Base-by-base conservation (phyloP, 2,113 vertebrate species). In the Ophthalmolycus amberensis region DNA sequence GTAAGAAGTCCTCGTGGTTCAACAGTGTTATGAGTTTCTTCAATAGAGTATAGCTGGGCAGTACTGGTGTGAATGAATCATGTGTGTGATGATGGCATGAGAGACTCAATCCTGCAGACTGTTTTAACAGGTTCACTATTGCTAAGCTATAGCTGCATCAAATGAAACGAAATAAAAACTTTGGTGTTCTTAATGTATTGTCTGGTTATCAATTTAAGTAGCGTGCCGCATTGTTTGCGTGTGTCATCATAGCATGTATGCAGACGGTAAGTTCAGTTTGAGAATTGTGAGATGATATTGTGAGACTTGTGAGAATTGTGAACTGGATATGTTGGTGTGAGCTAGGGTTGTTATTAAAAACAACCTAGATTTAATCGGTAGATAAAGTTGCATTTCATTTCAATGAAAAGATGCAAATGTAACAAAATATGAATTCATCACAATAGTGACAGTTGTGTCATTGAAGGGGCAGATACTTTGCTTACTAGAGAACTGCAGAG, bases 141-240 rank as follows among this genome's bases (percentile, higher is more conserved):
- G 79, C 68, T 58, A 75, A 81, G 50, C 56, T 92, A 83, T 84
- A 89, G 72, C 82, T 86, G 77, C 84, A 84, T 89, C 80, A 71
- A 69, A 80, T 42, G 59, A 77, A 71, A 84, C 29, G 81, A 71
- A 90, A 90, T 89, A 90, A 93, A 92, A 66, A 82, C 75, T 85
- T 88, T 87, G 73, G 71, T 81, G 88, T 85, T 68, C 62, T 81
- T 72, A 40, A 42, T 52, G 25, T 71, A 5, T 11, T 25, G 37
- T 48, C 34, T 79, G 16, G 27, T 79, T 72, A 38, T 1, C 16
- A 29, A 0, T 59, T 66, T 9, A 37, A 58, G 9, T 32, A 3
- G 8, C 1, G 1, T 46, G 16, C n/a, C 38, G 27, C 25, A 27
- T 38, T 59, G 25, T 46, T 71, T 4, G 6, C 16, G 34, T 54